Percentiles rank a stretch among this genome's conserved stretches.
Conservation (phyloP, 2,888 invertebrate genomes). For the Formica aserva region DNA sequence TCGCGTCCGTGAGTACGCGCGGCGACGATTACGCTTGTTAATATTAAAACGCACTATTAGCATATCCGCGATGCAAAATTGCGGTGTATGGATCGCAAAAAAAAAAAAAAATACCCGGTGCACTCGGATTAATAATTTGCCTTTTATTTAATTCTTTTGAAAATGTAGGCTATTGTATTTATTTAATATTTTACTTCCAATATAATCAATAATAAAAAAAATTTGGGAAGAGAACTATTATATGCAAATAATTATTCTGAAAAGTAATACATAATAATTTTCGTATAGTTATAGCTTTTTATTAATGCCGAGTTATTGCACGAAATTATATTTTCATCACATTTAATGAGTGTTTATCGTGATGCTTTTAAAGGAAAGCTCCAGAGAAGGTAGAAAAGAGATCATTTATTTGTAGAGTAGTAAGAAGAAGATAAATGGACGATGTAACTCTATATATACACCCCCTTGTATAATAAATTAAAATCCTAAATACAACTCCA, state of each 20-base stretch:
- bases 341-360: not conserved
- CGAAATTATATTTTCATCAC: constrained; percentile 4
- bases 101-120: not conserved
- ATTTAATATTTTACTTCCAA: not conserved
- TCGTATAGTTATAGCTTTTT: not conserved
- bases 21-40: constrained; percentile 10
- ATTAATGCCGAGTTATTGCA: not conserved
- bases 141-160: not conserved
- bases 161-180: not conserved
- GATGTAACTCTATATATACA: not conserved
- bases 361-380: not conserved
- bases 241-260: not conserved
- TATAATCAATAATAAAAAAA: not conserved
- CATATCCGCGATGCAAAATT: not conserved
- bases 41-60: constrained; percentile 16
- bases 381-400: not conserved
- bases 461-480: constrained; percentile 22
- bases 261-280: not conserved
- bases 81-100: not conserved
- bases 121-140: constrained; percentile 14
- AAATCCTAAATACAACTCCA: constrained; percentile 14
- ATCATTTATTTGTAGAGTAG: not conserved
- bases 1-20: not conserved
- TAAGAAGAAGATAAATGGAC: constrained; percentile 11
- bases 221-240: not conserved